phyloP scores from a whole-genome alignment of 2,797 vertebrate genomes.

The Heterohyrax brucei region DNA sequence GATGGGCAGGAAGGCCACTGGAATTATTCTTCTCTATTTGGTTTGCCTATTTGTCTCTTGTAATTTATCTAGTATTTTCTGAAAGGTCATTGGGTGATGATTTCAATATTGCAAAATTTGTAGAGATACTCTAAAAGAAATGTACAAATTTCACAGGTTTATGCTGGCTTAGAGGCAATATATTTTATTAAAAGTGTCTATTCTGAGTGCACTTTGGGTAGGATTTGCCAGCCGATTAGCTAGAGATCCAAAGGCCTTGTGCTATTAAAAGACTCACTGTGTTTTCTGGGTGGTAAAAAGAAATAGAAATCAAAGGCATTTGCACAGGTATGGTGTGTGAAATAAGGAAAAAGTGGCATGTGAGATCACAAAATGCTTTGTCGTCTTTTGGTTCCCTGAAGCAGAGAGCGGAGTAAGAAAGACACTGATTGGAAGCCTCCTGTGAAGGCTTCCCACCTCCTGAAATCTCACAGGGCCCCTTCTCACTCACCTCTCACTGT shows the following conservation, averaged over 20 bases:
- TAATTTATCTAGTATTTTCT: slow-evolving; percentile 87
- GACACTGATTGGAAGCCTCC: not conserved
- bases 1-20: not conserved
- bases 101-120: slow-evolving; percentile 88
- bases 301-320: slow-evolving; percentile 73
- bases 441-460: not conserved
- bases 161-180: slow-evolving; percentile 79
- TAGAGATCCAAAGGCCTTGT: slow-evolving; percentile 70
- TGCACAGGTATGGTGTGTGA: slow-evolving; percentile 61
- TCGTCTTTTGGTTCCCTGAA: not conserved
- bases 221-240: slow-evolving; percentile 80
- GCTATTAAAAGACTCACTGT: slow-evolving; percentile 85
- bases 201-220: slow-evolving; percentile 79
- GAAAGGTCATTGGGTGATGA: slow-evolving; percentile 86
- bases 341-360: not conserved
- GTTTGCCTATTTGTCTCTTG: slow-evolving; percentile 78
- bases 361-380: slow-evolving; percentile 59
- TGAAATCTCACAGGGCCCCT: not conserved
- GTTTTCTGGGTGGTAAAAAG: slow-evolving; percentile 53
- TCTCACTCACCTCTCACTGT: not conserved
- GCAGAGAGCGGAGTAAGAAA: slow-evolving; percentile 1
- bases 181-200: slow-evolving; percentile 79
- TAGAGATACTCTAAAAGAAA: slow-evolving; percentile 81
- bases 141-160: slow-evolving; percentile 86
- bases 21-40: slow-evolving; percentile 13